Evolutionary conservation across 2,113 vertebrate species (phyloP).

Genomic region (Marmota flaviventris): DNA sequence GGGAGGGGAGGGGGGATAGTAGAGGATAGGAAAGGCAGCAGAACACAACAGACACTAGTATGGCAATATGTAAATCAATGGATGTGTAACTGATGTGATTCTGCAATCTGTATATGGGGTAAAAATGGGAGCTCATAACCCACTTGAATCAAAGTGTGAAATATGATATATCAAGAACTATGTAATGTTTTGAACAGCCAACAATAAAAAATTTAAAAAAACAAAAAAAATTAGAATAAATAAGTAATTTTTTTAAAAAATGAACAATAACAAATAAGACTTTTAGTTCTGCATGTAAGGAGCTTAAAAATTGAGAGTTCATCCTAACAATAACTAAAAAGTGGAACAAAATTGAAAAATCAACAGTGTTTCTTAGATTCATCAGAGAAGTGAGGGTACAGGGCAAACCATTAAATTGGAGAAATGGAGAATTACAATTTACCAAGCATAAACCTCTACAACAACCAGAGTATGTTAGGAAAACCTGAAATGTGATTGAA

Average conservation of each 20-base stretch:
- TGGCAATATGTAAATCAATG: too few relatives aligned
- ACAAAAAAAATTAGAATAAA: not conserved
- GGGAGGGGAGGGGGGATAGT: too few relatives aligned
- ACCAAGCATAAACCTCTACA: not conserved
- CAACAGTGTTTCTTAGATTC: not conserved
- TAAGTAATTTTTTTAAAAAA: not conserved
- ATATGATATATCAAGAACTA: too few relatives aligned
- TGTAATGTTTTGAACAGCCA: too few relatives aligned
- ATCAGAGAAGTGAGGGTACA: not conserved
- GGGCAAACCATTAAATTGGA: not conserved
- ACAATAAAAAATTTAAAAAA: too few relatives aligned
- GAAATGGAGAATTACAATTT: not conserved
- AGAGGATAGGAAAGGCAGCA: too few relatives aligned
- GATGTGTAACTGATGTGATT: too few relatives aligned
- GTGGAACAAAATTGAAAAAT: not conserved
- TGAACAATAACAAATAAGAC: not conserved
- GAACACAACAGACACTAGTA: too few relatives aligned
- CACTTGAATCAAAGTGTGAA: too few relatives aligned
- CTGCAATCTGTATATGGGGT: too few relatives aligned
- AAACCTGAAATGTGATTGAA: not conserved
- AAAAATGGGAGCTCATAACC: too few relatives aligned
- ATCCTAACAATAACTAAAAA: conserved; percentile 33
- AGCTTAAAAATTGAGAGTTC: not conserved
- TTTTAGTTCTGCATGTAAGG: not conserved
- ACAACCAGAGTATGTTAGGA: not conserved